Evolutionary conservation across 2,888 invertebrate species (phyloP).

Genomic region (Pteria penguin): DNA sequence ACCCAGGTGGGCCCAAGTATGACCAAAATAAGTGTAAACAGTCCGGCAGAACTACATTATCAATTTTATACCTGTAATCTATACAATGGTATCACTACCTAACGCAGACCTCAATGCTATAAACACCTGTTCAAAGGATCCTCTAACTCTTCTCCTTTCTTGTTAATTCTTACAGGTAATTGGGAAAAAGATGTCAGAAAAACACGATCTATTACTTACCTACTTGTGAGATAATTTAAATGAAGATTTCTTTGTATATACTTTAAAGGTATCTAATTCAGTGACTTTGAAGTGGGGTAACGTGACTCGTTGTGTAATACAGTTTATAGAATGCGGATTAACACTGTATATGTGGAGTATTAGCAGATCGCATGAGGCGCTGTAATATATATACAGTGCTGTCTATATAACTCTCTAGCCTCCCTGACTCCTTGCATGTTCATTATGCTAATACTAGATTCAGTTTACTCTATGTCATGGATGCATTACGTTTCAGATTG

Average conservation of each 20-base stretch:
- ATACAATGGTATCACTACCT: background rate
- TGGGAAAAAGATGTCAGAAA: background rate
- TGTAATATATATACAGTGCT: too few species aligned
- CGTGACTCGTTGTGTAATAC: background rate
- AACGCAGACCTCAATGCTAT: background rate
- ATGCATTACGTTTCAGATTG: too few species aligned
- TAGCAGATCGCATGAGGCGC: too few species aligned
- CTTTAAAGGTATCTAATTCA: background rate
- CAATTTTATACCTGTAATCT: background rate
- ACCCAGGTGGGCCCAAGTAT: constrained; percentile 13
- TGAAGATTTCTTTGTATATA: background rate
- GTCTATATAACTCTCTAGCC: too few species aligned
- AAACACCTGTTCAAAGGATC: background rate
- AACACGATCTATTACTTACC: background rate
- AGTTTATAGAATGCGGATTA: too few species aligned
- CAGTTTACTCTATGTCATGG: too few species aligned
- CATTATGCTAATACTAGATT: too few species aligned
- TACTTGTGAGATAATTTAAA: background rate
- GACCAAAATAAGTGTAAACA: background rate
- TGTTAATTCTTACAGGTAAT: background rate
- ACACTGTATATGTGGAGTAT: too few species aligned
- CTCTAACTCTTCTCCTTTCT: background rate
- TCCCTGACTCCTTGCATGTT: too few species aligned
- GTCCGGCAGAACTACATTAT: background rate
- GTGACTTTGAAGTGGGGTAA: background rate